Percentiles rank a stretch among this genome's conserved stretches.
Evolutionary conservation across 2,113 vertebrate genomes (phyloP).

Genomic region (Gorsachius goisagi): DNA sequence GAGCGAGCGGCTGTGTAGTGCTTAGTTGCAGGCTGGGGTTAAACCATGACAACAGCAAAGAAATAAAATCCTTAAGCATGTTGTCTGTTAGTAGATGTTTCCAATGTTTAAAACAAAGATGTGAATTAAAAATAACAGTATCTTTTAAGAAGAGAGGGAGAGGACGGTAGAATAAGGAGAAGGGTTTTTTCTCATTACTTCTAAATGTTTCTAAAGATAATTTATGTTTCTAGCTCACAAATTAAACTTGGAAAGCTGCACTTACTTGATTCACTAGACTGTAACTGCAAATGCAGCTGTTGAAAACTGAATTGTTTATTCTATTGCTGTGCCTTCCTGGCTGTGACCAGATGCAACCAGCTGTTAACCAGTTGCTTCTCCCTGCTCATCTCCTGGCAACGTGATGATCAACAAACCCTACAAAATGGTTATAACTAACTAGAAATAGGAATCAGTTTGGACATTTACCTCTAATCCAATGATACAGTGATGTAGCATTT

Average conservation of each 20-base stretch:
- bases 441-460: slow-evolving; percentile 15
- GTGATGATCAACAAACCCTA: neutral
- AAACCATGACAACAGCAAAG: neutral
- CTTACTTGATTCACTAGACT: slow-evolving; percentile 39
- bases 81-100: neutral
- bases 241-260: slow-evolving; percentile 22
- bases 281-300: slow-evolving; percentile 64
- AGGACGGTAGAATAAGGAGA: neutral
- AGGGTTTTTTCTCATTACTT: neutral
- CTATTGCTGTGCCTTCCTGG: slow-evolving; percentile 45
- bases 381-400: slow-evolving; percentile 41
- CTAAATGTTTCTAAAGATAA: slow-evolving; percentile 37
- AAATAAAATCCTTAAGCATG: neutral
- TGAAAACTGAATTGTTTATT: slow-evolving; percentile 47
- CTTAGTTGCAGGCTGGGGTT: too few species aligned
- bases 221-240: slow-evolving; percentile 40
- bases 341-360: slow-evolving; percentile 73
- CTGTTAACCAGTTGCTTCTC: slow-evolving; percentile 70
- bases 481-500: neutral
- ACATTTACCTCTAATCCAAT: neutral
- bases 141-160: neutral
- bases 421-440: neutral
- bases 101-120: neutral
- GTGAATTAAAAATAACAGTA: neutral
- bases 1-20: too few species aligned